Evolutionary conservation across 2,888 invertebrate genomes (phyloP).

Genomic region (Coleophora deauratella): DNA sequence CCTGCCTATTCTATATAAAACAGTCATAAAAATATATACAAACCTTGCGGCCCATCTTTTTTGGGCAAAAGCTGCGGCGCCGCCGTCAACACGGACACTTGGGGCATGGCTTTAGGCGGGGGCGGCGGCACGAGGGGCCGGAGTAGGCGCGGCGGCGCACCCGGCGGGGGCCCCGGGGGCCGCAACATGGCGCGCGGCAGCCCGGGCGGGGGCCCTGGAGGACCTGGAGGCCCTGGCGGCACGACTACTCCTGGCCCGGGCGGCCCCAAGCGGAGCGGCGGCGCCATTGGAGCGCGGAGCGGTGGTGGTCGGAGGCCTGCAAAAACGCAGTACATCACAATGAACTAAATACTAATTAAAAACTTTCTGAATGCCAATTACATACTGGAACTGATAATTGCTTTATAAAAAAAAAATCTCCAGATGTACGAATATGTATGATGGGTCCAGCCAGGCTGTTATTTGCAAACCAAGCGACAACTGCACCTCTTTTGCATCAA

Average conservation of each 20-base stretch:
- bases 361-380: no score
- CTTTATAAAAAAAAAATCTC: no score
- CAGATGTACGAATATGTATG: no score
- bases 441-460: no score
- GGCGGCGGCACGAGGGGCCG: constrained; percentile 74
- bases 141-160: constrained; percentile 78
- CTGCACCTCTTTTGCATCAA: no score
- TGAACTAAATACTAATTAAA: no score
- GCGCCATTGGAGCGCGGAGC: constrained; percentile 34
- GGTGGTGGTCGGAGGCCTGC: constrained; percentile 51
- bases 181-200: constrained; percentile 55
- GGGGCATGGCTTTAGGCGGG: constrained; percentile 43
- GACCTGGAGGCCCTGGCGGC: constrained; percentile 30
- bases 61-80: constrained; percentile 87
- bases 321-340: no score
- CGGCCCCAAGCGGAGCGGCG: constrained; percentile 26
- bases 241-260: constrained; percentile 29
- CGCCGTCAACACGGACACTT: constrained; percentile 84
- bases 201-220: constrained; percentile 77
- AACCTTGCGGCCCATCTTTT: constrained; percentile 76
- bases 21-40: no score
- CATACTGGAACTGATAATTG: no score
- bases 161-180: constrained; percentile 78
- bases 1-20: no score
- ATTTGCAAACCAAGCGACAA: no score